phyloP scores from a whole-genome alignment of 2,888 invertebrate species.

The Marasmarcha lunaedactyla region DNA sequence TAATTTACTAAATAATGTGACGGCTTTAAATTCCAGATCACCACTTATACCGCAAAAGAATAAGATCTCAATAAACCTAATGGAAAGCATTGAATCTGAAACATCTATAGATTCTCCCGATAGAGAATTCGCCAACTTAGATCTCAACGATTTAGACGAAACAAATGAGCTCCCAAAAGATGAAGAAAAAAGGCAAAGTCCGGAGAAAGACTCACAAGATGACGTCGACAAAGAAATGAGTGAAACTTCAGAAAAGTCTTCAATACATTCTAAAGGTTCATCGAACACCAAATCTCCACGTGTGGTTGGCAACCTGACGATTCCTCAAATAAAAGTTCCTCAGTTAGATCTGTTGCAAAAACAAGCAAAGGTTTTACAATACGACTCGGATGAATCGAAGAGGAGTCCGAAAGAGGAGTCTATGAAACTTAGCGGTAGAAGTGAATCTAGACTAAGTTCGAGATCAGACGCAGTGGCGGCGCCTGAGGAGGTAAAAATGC shows the following conservation, averaged over 20 bases:
- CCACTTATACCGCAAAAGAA: constrained; percentile 60
- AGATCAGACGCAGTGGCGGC: constrained; percentile 18
- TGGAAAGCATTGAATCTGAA: constrained; percentile 67
- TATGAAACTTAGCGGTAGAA: background rate
- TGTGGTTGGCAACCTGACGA: constrained; percentile 22
- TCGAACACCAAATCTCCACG: constrained; percentile 25
- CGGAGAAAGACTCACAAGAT: constrained; percentile 31
- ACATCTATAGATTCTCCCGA: constrained; percentile 63
- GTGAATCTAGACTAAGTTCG: constrained; percentile 25
- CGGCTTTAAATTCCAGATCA: constrained; percentile 58
- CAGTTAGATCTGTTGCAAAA: constrained; percentile 39
- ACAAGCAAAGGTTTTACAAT: constrained; percentile 25
- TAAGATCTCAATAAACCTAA: constrained; percentile 63
- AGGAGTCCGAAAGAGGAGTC: constrained; percentile 26
- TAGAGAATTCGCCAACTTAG: constrained; percentile 52
- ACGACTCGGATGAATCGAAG: constrained; percentile 46
- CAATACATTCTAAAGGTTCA: constrained; percentile 28
- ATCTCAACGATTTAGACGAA: constrained; percentile 52
- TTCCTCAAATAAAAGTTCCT: constrained; percentile 57
- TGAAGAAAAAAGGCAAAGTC: constrained; percentile 15
- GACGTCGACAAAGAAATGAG: constrained; percentile 30
- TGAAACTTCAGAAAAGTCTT: constrained; percentile 33
- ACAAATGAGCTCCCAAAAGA: constrained; percentile 32
- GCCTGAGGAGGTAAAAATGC: constrained; percentile 32
- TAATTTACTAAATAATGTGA: no score